A percentile compares a stretch with the other conserved stretches of the same genome.
phyloP scores from a whole-genome alignment of 2,888 invertebrate genomes.

The Venustoraphidia nigricollis region DNA sequence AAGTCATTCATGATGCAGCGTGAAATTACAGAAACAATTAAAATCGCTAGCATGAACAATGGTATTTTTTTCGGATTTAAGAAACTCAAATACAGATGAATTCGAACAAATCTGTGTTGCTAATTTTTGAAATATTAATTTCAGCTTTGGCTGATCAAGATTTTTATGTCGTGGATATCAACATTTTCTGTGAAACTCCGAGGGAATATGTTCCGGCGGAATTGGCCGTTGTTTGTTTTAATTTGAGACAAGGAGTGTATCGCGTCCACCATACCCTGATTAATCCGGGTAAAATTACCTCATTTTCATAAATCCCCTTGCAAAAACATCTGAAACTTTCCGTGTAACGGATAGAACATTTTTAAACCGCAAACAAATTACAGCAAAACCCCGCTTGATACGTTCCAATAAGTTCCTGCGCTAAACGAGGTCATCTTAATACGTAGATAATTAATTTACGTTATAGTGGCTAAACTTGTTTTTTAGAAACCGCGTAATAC shows the following conservation, averaged over 20 bases:
- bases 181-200: conserved; percentile 20
- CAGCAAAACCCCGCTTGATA: no score
- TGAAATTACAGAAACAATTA: conserved; percentile 14
- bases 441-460: no score
- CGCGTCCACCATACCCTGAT: conserved; percentile 28
- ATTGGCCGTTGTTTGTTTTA: conserved; percentile 31
- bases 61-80: background rate
- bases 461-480: no score
- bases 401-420: no score
- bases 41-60: background rate
- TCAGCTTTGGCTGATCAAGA: conserved; percentile 15
- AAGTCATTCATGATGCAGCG: conserved; percentile 16
- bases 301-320: no score
- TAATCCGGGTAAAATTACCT: conserved; percentile 22
- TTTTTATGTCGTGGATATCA: conserved; percentile 25
- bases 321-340: no score
- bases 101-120: no score
- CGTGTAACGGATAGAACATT: no score
- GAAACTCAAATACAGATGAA: no score
- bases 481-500: no score
- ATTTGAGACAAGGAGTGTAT: conserved; percentile 27
- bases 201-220: conserved; percentile 33
- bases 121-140: conserved; percentile 3
- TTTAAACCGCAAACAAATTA: no score
- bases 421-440: no score